Base-by-base conservation (phyloP, 2,888 invertebrate genomes). In the Lasioglossum vierecki region DNA sequence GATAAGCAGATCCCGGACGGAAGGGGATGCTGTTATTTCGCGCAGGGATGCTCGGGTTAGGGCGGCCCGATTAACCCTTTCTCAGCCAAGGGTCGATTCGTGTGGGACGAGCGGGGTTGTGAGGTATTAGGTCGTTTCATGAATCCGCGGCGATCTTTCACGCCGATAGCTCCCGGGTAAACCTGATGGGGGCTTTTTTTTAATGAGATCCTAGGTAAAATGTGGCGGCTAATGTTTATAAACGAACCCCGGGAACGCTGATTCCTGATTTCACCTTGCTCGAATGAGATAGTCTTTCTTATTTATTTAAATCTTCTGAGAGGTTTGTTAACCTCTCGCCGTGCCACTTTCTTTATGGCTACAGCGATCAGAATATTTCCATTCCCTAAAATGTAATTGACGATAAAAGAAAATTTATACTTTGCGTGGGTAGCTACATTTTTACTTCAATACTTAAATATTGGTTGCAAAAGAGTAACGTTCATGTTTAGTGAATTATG, bases 1-100 rank as follows among this genome's bases (percentile, higher is more conserved):
- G 84, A 84, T 84, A 84, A 84, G 71, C 49, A 70, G 60, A 30
- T 68, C 60, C 66, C 30, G 63, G 60, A 26, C 15, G 30, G 66
- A 30, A 35, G 35, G 66, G 66, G 35, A 66, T 35, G 66, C 35
- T 35, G 66, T 18, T 30, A 30, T 66, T 35, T 35, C 35, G 66
- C 18, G 66, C 15, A 35, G 66, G 66, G 30, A 35, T 18, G 66
- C 66, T 8, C 15, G 35, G 35, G 66, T 35, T 66, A 66, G 35
- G 35, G 66, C 66, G 66, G 18, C 35, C 22, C 66, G 66, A 66
- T 66, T 66, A 66, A 66, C 66, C 66, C 66, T 66, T 66, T 30
- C 22, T 22, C 53, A 53, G 53, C 66, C 35, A 9, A 18, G 35
- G 66, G 66, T 66, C 66, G 66, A 66, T 66, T 35, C 35, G 66